phyloP scores from a whole-genome alignment of 2,113 vertebrate species.

The Acrocephalus kingi region DNA sequence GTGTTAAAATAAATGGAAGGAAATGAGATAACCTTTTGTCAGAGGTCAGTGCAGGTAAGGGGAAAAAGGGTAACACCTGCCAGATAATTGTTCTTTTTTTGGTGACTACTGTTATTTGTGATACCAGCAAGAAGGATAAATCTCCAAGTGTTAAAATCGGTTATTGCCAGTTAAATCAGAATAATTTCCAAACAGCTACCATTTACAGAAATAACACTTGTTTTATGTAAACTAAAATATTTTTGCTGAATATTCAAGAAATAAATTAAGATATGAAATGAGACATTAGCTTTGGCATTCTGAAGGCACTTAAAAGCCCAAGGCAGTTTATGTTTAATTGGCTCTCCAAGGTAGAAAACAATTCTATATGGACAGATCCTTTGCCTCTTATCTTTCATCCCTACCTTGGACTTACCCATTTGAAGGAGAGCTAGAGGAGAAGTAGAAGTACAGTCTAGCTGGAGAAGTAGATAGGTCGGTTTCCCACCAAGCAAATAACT shows the following conservation, averaged over 20 bases:
- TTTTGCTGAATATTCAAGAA: background rate
- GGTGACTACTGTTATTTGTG: background rate
- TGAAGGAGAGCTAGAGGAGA: constrained; percentile 47
- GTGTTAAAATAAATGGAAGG: background rate
- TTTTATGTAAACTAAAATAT: background rate
- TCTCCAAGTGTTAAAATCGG: background rate
- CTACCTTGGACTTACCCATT: background rate
- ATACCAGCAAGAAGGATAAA: background rate
- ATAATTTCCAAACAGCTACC: background rate
- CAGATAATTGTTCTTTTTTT: background rate
- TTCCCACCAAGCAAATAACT: background rate
- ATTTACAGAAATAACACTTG: background rate
- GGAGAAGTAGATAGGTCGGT: background rate
- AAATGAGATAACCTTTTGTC: background rate
- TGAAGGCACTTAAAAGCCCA: background rate
- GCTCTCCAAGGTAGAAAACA: constrained; percentile 49
- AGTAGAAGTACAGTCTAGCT: background rate
- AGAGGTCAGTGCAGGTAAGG: background rate
- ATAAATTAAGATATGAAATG: background rate
- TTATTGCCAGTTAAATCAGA: background rate
- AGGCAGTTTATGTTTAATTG: constrained; percentile 48
- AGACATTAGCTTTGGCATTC: background rate
- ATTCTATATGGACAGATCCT: background rate
- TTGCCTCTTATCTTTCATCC: background rate
- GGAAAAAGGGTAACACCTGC: background rate